Evolutionary conservation across 2,888 invertebrate species (phyloP).

Genomic region (Brassicogethes aeneus): DNA sequence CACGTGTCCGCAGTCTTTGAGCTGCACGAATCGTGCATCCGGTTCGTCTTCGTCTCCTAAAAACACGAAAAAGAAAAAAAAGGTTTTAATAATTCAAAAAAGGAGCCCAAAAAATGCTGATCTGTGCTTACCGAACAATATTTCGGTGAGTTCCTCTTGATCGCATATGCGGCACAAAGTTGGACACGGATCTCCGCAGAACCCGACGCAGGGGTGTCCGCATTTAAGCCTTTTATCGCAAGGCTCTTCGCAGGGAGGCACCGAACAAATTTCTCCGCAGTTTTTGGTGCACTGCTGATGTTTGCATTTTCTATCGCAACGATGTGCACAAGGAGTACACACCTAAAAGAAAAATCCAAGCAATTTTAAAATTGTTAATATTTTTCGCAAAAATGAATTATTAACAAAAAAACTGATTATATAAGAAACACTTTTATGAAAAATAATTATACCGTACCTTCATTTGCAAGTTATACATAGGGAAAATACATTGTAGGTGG

Average conservation of each 20-base stretch:
- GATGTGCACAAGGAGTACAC: constrained; percentile 39
- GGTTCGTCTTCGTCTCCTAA: constrained; percentile 21
- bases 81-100: too few species aligned
- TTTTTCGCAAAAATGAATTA: too few species aligned
- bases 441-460: too few species aligned
- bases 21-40: constrained; percentile 23
- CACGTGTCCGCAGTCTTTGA: constrained; percentile 26
- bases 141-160: constrained; percentile 17
- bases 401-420: too few species aligned
- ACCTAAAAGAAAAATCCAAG: too few species aligned
- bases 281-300: constrained; percentile 35
- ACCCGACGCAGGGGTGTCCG: constrained; percentile 39
- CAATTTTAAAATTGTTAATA: too few species aligned
- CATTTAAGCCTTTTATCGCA: constrained; percentile 43
- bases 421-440: too few species aligned
- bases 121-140: constrained; percentile 20
- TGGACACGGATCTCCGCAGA: constrained; percentile 39
- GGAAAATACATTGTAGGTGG: too few species aligned
- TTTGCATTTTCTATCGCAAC: neutral
- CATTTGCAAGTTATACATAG: too few species aligned
- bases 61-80: too few species aligned
- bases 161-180: constrained; percentile 23
- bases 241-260: constrained; percentile 39
- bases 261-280: constrained; percentile 44
- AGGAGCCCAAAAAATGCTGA: neutral